A percentile compares a stretch with the other conserved stretches of the same genome.
Conservation (phyloP, 2,113 vertebrate genomes). For the Oncorhynchus mykiss region DNA sequence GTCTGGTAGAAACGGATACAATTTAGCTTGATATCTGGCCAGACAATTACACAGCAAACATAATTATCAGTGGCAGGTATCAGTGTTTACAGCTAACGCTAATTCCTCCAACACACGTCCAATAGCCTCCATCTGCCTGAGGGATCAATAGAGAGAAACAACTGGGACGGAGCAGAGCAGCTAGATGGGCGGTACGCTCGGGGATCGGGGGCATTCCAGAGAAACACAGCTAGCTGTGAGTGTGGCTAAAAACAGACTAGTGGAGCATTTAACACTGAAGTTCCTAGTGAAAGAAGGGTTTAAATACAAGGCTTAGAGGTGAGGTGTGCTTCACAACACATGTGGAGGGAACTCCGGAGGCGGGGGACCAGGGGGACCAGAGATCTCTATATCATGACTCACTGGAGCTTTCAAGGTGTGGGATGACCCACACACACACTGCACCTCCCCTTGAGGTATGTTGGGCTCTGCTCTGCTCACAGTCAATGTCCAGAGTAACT, state of each 20-base stretch:
- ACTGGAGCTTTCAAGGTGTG: constrained; percentile 38
- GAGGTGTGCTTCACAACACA: constrained; percentile 12
- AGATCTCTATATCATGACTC: constrained; percentile 52
- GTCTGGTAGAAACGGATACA: not conserved
- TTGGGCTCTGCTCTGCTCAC: constrained; percentile 43
- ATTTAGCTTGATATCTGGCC: not conserved
- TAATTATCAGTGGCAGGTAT: too few species aligned
- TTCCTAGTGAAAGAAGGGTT: constrained; percentile 47
- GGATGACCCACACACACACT: constrained; percentile 34
- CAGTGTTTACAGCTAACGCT: not conserved
- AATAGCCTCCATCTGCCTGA: not conserved
- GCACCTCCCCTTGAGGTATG: constrained; percentile 26
- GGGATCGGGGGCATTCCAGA: not conserved
- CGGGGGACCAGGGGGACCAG: constrained; percentile 42
- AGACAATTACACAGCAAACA: too few species aligned
- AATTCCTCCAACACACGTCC: not conserved
- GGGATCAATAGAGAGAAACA: constrained; percentile 1
- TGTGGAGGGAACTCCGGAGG: constrained; percentile 44
- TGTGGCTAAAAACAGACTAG: constrained; percentile 22
- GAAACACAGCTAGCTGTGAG: constrained; percentile 2
- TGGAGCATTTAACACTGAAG: constrained; percentile 29
- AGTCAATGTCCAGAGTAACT: constrained; percentile 12
- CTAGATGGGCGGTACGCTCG: too few species aligned
- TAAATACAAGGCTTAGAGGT: constrained; percentile 48
- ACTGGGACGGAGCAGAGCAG: not conserved